Conservation (phyloP, 2,113 vertebrate genomes). For the Ictalurus furcatus region DNA sequence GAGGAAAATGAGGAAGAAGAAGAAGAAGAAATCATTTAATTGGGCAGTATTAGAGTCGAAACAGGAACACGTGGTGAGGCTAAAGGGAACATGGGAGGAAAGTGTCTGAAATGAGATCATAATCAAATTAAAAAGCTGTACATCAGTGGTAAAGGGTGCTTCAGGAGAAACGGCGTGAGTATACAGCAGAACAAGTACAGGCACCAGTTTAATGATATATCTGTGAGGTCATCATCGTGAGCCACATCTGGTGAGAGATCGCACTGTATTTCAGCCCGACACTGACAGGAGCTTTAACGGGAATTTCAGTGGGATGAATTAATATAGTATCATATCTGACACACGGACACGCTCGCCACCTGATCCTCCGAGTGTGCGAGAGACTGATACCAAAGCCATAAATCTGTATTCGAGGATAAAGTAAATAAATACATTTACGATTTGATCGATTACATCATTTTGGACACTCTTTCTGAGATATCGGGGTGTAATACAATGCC, state of each 20-base stretch:
- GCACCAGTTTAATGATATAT: constrained; percentile 23
- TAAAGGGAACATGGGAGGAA: constrained; percentile 37
- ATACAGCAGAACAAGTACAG: not conserved
- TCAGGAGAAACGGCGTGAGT: not conserved
- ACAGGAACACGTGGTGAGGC: constrained; percentile 42
- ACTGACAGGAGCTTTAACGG: constrained; percentile 10
- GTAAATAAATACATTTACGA: not conserved
- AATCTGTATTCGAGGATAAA: not conserved
- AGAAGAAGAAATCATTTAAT: not conserved
- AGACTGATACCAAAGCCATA: constrained; percentile 1
- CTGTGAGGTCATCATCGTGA: constrained; percentile 35
- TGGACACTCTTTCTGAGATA: not conserved
- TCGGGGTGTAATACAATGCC: not conserved
- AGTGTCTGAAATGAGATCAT: constrained; percentile 32
- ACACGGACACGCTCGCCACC: constrained; percentile 23
- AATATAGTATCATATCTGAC: not conserved
- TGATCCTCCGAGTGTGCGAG: constrained; percentile 1
- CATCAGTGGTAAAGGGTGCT: constrained; percentile 7
- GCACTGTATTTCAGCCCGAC: constrained; percentile 10
- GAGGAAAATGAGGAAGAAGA: too few relatives aligned
- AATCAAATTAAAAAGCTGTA: not conserved
- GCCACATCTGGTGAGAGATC: constrained; percentile 14
- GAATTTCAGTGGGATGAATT: constrained; percentile 27
- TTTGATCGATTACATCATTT: not conserved
- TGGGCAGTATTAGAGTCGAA: not conserved